phyloP scores from a whole-genome alignment of 2,888 invertebrate species.

The Cheilosia pagana region DNA sequence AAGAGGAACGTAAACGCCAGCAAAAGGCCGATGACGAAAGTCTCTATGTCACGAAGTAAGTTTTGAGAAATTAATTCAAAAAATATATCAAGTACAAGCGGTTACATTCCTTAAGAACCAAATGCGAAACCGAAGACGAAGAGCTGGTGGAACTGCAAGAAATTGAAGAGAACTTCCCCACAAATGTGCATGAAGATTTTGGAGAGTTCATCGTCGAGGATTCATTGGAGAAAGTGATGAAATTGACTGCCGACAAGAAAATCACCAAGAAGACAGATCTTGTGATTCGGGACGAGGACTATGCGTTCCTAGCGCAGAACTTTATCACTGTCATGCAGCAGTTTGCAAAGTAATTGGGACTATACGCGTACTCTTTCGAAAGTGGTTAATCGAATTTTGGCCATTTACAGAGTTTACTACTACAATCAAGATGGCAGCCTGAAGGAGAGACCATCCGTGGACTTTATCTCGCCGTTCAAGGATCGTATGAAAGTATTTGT shows the following conservation, averaged over 20 bases:
- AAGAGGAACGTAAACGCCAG: conserved; percentile 88
- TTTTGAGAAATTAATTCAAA: background rate
- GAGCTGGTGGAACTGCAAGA: conserved; percentile 87
- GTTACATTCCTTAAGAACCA: conserved; percentile 83
- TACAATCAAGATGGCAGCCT: conserved; percentile 63
- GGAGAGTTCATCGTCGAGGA: conserved; percentile 86
- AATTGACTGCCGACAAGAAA: conserved; percentile 79
- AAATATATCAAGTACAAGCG: conserved; percentile 76
- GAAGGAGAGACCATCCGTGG: conserved; percentile 54
- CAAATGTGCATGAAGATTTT: conserved; percentile 88
- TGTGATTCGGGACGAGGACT: conserved; percentile 80
- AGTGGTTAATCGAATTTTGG: background rate
- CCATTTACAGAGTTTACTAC: conserved; percentile 77
- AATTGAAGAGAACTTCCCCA: conserved; percentile 89
- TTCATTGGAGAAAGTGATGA: conserved; percentile 84
- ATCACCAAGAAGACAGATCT: conserved; percentile 78
- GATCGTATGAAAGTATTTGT: conserved; percentile 80
- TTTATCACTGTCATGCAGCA: conserved; percentile 80
- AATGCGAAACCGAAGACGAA: conserved; percentile 88
- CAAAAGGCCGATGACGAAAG: conserved; percentile 90
- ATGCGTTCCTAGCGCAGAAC: conserved; percentile 79
- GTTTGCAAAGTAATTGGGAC: conserved; percentile 76
- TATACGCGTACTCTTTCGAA: background rate
- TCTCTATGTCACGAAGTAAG: conserved; percentile 89
- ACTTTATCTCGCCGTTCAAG: conserved; percentile 79